phyloP scores from a whole-genome alignment of 2,113 vertebrate genomes.

The Cinclus mexicanus region DNA sequence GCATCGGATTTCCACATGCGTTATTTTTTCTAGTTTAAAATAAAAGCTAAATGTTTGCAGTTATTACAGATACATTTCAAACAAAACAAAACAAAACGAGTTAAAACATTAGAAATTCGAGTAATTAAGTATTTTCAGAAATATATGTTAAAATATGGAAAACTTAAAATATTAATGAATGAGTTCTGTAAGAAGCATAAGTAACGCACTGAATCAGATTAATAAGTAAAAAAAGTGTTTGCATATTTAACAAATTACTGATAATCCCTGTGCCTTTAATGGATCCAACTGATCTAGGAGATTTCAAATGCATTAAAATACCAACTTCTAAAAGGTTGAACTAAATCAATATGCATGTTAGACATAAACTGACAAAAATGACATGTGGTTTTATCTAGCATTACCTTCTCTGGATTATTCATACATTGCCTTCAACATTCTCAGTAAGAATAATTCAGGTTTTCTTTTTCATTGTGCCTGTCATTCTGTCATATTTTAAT shows the following conservation, averaged over 20 bases:
- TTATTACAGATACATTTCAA: background rate
- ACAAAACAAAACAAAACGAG: background rate
- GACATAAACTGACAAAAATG: constrained; percentile 29
- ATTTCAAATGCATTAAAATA: background rate
- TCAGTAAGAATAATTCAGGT: constrained; percentile 31
- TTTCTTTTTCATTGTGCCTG: constrained; percentile 41
- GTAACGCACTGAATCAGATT: background rate
- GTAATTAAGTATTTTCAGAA: background rate
- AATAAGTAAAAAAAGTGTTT: background rate
- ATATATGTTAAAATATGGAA: background rate
- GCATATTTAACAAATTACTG: background rate
- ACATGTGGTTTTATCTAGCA: constrained; percentile 44
- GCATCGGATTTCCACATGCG: background rate
- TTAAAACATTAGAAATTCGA: background rate
- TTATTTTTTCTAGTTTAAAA: background rate
- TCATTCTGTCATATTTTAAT: constrained; percentile 64
- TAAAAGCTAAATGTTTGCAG: background rate
- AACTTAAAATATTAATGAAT: background rate
- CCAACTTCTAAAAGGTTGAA: background rate
- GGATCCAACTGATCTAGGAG: background rate
- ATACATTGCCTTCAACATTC: constrained; percentile 22
- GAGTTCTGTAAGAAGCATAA: background rate
- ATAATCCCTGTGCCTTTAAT: background rate
- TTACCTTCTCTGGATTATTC: constrained; percentile 33
- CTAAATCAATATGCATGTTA: constrained; percentile 22